Base-by-base conservation (phyloP, 2,888 invertebrate species). In the Slavum lentiscoides region DNA sequence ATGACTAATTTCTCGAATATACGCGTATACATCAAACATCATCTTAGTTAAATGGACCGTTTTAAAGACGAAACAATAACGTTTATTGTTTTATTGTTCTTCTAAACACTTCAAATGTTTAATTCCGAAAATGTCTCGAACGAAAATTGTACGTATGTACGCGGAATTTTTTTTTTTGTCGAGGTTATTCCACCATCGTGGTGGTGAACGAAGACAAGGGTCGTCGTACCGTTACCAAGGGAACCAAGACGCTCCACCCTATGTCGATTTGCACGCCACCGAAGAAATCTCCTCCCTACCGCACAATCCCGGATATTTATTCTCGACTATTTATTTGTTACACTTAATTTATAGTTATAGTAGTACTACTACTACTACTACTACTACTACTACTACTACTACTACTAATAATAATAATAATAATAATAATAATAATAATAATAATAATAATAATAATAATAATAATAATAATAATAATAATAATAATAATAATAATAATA, bases 211-310 rank as follows among this genome's bases (percentile, higher is more conserved):
- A 39, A 67, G 67, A 75, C 67, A 23, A 55, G 77, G 77, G 77
- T 69, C 53, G 49, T 21, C 21, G 23, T 43, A 70, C 43, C 5
- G 77, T 80, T 80, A 23, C 77, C 77, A 80, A 70, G 77, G 70
- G n/a, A 39, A 80, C 77, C 55, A 80, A 80, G 77, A 80, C 55
- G 77, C 77, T 72, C 77, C 77, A 55, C 77, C 77, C 77, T 55
- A 62, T 70, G 70, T 70, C 77, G 62, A 62, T 80, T 80, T 39
- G 62, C 62, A 39, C 37, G 23, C 19, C 5, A 21, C 23, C 5
- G n/a, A 64, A 70, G 70, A 70, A 80, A 80, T 70, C 77, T 62
- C 70, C 70, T 77, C 49, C 62, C 70, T 77, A 61, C 62, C 62
- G 55, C 55, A 53, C n/a, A 55, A 70, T 55, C 21, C 53, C 58